These are phyloP conservation scores for Hypocryptadius cinnamomeus DNA, from an alignment of 2,113 vertebrate species.

Conservation along the genomic window DNA sequence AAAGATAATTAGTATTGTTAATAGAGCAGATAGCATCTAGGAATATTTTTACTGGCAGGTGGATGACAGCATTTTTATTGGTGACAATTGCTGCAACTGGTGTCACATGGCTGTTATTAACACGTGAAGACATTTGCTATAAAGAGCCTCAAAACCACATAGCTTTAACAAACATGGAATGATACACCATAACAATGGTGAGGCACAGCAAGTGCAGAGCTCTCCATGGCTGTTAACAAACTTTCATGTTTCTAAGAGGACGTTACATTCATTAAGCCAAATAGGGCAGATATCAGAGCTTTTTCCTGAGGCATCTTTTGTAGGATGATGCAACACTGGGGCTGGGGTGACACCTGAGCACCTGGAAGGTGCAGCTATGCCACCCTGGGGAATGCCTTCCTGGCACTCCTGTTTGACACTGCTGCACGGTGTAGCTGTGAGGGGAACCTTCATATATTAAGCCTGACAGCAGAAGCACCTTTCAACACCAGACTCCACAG, in stretches of 20 bases:
- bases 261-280: not conserved
- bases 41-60: not conserved
- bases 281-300: not conserved
- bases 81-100: not conserved
- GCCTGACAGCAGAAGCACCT: not conserved
- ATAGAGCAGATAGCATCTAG: not conserved
- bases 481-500: not conserved
- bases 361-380: not conserved
- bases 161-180: not conserved
- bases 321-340: not conserved
- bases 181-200: not conserved
- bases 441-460: not conserved
- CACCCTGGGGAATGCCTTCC: not conserved
- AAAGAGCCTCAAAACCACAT: accelerated
- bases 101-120: not conserved
- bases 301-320: not conserved
- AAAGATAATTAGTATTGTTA: not conserved
- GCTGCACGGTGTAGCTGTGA: not conserved
- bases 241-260: not conserved
- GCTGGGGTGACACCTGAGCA: not conserved
- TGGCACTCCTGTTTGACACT: not conserved
- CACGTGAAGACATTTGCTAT: not conserved
- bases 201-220: not conserved
- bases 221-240: not conserved
- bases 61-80: not conserved